Evolutionary conservation across 2,797 vertebrate genomes (phyloP).

Genomic region (Siniperca undulata): DNA sequence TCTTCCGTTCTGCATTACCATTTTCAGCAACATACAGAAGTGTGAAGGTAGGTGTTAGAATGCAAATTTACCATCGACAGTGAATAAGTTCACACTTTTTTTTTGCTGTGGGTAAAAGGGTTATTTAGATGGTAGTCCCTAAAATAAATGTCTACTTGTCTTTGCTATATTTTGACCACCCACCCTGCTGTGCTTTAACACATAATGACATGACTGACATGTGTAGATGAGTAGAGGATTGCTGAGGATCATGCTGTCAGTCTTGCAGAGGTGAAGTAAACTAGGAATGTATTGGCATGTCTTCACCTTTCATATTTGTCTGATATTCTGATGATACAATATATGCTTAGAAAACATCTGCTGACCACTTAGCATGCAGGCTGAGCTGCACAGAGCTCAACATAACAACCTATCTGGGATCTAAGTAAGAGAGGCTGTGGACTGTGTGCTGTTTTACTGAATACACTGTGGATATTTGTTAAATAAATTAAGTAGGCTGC

Average conservation of each 20-base stretch:
- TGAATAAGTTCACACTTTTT: neutral
- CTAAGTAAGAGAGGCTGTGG: slow-evolving; percentile 15
- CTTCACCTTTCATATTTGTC: slow-evolving; percentile 27
- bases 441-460: slow-evolving; percentile 33
- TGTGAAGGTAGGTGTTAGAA: neutral
- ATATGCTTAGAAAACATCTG: slow-evolving; percentile 11
- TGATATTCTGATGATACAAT: slow-evolving; percentile 35
- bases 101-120: neutral
- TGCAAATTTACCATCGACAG: neutral
- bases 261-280: slow-evolving; percentile 6
- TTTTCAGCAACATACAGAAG: neutral
- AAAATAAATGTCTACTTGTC: slow-evolving; percentile 7
- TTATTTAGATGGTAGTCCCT: slow-evolving; percentile 21
- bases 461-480: slow-evolving; percentile 33
- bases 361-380: slow-evolving; percentile 55
- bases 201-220: slow-evolving; percentile 28
- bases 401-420: slow-evolving; percentile 31
- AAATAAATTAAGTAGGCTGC: slow-evolving; percentile 24
- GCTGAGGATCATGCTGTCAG: slow-evolving; percentile 11
- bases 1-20: neutral
- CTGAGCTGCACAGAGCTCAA: slow-evolving; percentile 6
- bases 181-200: slow-evolving; percentile 28
- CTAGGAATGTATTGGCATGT: neutral
- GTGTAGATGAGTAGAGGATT: slow-evolving; percentile 14
- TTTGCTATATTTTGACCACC: slow-evolving; percentile 4